Conservation (phyloP, 1,140 invertebrate genomes). For the Penaeus chinensis region DNA sequence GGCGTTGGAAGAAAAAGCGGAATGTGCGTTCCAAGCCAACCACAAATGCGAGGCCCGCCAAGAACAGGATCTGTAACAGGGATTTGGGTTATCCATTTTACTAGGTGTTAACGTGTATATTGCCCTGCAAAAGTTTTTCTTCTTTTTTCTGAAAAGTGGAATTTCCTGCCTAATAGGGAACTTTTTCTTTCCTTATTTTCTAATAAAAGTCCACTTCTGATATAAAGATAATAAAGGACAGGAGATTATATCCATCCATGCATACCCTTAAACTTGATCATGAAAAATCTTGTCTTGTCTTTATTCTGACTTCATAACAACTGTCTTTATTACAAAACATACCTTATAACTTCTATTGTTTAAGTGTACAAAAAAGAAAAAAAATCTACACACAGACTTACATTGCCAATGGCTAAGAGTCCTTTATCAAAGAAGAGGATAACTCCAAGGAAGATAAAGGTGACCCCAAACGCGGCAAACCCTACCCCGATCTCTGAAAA, state of each 20-base stretch:
- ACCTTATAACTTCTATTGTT: neutral
- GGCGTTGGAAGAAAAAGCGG: conserved; percentile 97
- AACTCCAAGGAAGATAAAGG: conserved; percentile 95
- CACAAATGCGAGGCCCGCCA: conserved; percentile 93
- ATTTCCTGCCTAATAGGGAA: no score
- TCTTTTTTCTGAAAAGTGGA: neutral
- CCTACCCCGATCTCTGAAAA: conserved; percentile 96
- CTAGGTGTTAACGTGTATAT: neutral
- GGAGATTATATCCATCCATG: no score
- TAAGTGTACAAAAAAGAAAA: neutral
- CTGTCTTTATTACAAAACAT: neutral
- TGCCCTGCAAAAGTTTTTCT: neutral
- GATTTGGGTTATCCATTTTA: conserved; percentile 3
- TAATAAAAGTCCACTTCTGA: no score
- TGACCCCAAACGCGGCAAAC: conserved; percentile 93
- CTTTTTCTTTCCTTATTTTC: no score
- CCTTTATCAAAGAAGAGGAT: conserved; percentile 97
- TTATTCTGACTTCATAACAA: neutral
- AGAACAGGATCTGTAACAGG: conserved; percentile 81
- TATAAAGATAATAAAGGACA: no score
- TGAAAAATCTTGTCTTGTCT: no score
- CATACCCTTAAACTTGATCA: no score
- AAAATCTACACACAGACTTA: conserved; percentile 71
- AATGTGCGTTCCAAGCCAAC: conserved; percentile 96
- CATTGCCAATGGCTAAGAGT: conserved; percentile 97